Evolutionary conservation across 2,888 invertebrate species (phyloP).

Genomic region (Dione vanillae): DNA sequence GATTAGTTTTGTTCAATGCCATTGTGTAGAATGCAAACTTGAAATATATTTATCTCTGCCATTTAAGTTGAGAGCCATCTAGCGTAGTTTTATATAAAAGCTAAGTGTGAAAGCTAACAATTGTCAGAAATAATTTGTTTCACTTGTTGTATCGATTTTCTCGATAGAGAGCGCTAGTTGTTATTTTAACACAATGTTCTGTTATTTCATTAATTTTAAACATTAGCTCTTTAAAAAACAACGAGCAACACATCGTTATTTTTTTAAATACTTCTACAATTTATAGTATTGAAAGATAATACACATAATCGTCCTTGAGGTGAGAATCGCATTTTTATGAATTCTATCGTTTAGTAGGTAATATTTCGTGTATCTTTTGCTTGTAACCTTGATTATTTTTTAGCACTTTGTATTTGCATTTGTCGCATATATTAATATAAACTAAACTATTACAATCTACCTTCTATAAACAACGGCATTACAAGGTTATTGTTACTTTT

Average conservation of each 20-base stretch:
- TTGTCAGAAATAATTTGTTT: background rate
- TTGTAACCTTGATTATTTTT: conserved; percentile 1
- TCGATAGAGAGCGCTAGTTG: conserved; percentile 14
- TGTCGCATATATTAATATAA: conserved; percentile 17
- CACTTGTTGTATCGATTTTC: background rate
- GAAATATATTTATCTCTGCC: background rate
- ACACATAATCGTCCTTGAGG: background rate
- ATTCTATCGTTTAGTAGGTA: background rate
- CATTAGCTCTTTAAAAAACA: background rate
- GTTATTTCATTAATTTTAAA: background rate
- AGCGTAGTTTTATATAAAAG: background rate
- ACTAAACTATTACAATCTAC: conserved; percentile 3
- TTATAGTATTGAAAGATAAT: background rate
- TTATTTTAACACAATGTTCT: background rate
- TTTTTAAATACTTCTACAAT: background rate
- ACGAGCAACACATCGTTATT: background rate
- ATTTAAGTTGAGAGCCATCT: conserved; percentile 15
- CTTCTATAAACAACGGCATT: background rate
- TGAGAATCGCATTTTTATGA: background rate
- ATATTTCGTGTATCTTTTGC: background rate
- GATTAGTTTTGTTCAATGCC: background rate
- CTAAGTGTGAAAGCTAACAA: background rate
- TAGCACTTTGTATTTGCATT: background rate
- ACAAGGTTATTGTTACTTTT: conserved; percentile 1
- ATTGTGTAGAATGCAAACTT: background rate